Evolutionary conservation across 1,140 invertebrate genomes (phyloP).

Genomic region (Cepaea nemoralis): DNA sequence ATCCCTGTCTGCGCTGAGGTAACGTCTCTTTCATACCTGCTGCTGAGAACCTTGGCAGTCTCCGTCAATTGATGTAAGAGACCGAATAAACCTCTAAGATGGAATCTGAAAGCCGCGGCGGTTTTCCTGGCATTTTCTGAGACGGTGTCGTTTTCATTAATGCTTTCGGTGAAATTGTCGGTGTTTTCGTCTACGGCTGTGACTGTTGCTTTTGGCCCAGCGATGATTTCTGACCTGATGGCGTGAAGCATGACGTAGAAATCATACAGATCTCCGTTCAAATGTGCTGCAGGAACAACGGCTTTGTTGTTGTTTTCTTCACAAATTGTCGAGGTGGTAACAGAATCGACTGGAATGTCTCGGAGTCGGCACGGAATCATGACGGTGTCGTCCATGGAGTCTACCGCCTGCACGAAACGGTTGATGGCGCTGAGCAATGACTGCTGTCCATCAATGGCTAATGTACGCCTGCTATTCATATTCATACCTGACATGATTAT

Average conservation of each 20-base stretch:
- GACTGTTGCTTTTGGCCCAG: conserved; percentile 45
- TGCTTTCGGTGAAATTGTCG: conserved; percentile 28
- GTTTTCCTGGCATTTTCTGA: conserved; percentile 51
- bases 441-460: conserved; percentile 38
- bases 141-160: conserved; percentile 42
- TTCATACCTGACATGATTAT: conserved; percentile 25
- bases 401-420: conserved; percentile 58
- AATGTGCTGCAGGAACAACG: conserved; percentile 39
- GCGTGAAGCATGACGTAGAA: conserved; percentile 59
- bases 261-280: conserved; percentile 54
- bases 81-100: conserved; percentile 56
- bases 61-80: conserved; percentile 60
- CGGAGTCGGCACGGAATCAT: conserved; percentile 61
- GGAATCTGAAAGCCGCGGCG: conserved; percentile 56
- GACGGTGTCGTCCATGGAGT: conserved; percentile 60
- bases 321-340: conserved; percentile 37
- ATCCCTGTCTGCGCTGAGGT: conserved; percentile 36
- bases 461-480: background rate
- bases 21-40: conserved; percentile 57
- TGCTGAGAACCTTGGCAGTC: conserved; percentile 56
- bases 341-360: conserved; percentile 53
- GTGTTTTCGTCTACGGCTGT: conserved; percentile 32
- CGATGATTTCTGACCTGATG: conserved; percentile 55
- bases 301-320: conserved; percentile 55
- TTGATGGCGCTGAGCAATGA: conserved; percentile 56